Evolutionary conservation across 1,140 invertebrate genomes (phyloP).

Genomic region (Tigriopus japonicus): DNA sequence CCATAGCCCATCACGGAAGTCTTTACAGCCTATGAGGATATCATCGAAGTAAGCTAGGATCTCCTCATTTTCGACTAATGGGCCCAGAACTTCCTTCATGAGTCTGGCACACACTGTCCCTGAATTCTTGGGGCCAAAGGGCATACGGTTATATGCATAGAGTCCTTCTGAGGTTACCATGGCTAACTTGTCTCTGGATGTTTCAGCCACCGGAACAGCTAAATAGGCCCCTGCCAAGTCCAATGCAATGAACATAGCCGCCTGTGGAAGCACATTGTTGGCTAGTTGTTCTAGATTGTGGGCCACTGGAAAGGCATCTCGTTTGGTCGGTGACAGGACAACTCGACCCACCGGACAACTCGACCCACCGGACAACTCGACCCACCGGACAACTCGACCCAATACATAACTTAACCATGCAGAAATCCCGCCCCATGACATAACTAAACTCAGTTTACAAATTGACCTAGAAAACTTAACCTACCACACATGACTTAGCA

Average conservation of each 20-base stretch:
- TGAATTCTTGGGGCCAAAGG: constrained; percentile 6
- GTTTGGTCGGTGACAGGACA: not conserved
- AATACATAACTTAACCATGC: no score
- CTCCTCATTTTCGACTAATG: no score
- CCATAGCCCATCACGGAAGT: no score
- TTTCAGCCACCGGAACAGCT: not conserved
- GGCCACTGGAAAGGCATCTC: not conserved
- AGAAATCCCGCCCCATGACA: no score
- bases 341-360: no score
- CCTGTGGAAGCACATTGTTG: not conserved
- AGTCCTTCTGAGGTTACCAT: not conserved
- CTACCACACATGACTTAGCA: no score
- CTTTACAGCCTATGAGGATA: no score
- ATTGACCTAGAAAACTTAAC: no score
- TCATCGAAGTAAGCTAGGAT: no score
- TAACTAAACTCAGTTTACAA: no score
- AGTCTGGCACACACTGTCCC: not conserved
- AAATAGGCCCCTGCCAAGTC: not conserved
- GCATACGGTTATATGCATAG: not conserved
- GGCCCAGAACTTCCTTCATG: not conserved
- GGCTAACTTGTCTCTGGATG: not conserved
- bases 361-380: no score
- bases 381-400: no score
- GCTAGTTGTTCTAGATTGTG: not conserved
- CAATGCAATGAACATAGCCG: not conserved